Conservation (phyloP, 2,797 vertebrate species). For the Tympanoctomys barrerae region DNA sequence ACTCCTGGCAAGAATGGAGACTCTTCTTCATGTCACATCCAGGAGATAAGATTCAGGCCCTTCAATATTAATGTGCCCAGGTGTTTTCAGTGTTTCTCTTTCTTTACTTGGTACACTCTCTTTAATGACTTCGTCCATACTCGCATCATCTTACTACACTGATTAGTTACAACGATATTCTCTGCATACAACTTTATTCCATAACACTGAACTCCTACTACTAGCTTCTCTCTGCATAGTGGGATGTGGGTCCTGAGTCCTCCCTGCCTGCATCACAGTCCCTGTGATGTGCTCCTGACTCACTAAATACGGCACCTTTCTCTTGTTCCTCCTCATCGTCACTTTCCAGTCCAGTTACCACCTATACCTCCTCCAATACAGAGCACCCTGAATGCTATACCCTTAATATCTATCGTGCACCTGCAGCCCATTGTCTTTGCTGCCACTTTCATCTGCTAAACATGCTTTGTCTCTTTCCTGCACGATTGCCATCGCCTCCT, state of each 20-base stretch:
- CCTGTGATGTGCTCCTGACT: not conserved
- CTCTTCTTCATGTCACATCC: not conserved
- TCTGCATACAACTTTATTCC: not conserved
- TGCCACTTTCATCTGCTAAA: not conserved
- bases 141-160: not conserved
- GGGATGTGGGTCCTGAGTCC: not conserved
- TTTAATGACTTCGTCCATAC: not conserved
- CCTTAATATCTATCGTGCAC: not conserved
- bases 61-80: not conserved
- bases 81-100: not conserved
- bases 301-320: not conserved
- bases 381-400: not conserved
- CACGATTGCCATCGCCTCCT: not conserved
- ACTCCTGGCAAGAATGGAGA: not conserved
- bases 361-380: not conserved
- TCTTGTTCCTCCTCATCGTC: not conserved
- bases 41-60: not conserved
- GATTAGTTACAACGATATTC: not conserved
- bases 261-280: not conserved
- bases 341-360: not conserved
- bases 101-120: not conserved
- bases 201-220: not conserved
- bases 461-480: not conserved
- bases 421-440: not conserved
- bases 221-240: not conserved